Percentiles rank a stretch among this genome's conserved stretches.
Conservation (phyloP, 2,888 invertebrate genomes). For the Parnassius glacialis region DNA sequence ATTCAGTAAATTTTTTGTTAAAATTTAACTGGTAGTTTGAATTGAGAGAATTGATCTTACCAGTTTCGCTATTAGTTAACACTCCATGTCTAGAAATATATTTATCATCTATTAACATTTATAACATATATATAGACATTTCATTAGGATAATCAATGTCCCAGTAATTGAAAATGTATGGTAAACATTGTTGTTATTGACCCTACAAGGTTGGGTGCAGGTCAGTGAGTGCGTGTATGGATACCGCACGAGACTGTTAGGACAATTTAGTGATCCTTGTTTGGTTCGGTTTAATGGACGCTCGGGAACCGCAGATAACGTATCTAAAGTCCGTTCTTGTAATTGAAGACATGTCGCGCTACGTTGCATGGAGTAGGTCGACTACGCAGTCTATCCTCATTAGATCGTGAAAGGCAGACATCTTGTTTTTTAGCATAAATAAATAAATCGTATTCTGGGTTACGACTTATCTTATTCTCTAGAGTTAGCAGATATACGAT, state of each 20-base stretch:
- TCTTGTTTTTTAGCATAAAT: too few species aligned
- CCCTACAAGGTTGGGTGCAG: conserved; percentile 5
- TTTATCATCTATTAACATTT: too few species aligned
- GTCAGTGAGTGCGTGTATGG: conserved; percentile 9
- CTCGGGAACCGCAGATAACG: conserved; percentile 3
- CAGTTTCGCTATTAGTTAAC: too few species aligned
- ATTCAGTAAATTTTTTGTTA: too few species aligned
- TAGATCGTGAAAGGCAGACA: background rate
- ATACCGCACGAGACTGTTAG: background rate
- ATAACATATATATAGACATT: too few species aligned
- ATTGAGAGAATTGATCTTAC: too few species aligned
- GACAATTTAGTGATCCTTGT: conserved; percentile 20
- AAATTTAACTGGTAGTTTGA: too few species aligned
- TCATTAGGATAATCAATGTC: background rate
- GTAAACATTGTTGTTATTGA: background rate
- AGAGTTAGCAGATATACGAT: too few species aligned
- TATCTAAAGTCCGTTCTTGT: conserved; percentile 6
- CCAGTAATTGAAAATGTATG: background rate
- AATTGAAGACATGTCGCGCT: conserved; percentile 11
- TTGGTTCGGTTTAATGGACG: conserved; percentile 9
- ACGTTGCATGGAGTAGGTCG: background rate
- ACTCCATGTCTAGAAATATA: too few species aligned
- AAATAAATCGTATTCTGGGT: too few species aligned
- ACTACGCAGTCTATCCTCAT: conserved; percentile 13
- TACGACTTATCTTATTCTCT: too few species aligned